These are phyloP conservation scores for Semnornis frantzii DNA, from an alignment of 2,113 vertebrate species.

Conservation along the genomic window DNA sequence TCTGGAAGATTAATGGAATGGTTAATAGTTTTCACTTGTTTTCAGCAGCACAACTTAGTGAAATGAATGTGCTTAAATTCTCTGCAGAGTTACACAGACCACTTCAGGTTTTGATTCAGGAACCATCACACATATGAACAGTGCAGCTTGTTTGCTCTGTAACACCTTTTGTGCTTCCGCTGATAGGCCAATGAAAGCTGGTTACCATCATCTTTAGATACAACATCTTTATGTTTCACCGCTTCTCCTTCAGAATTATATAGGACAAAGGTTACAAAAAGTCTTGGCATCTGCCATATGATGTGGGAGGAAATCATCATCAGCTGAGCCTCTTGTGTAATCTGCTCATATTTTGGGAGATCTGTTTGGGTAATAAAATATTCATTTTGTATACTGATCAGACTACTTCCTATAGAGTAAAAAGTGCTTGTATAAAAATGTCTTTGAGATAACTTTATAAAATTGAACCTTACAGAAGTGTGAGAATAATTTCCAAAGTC, in stretches of 20 bases:
- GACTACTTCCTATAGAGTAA: not conserved
- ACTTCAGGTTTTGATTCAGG: not conserved
- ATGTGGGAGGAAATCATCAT: not conserved
- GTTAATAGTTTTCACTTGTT: not conserved
- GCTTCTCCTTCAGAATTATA: not conserved
- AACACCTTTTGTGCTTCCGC: not conserved
- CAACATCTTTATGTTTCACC: not conserved
- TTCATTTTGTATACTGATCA: not conserved
- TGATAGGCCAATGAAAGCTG: not conserved
- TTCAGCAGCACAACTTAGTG: not conserved
- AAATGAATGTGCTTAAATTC: not conserved
- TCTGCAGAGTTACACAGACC: not conserved
- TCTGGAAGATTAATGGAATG: not conserved
- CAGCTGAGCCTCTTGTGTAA: constrained; percentile 10
- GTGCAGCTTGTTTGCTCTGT: not conserved
- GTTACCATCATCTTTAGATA: not conserved
- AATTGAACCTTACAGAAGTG: not conserved
- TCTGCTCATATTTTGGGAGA: not conserved
- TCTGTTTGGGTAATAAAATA: not conserved
- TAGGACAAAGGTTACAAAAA: constrained; percentile 40
- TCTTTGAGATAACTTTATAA: not conserved
- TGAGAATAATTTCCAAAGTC: not conserved
- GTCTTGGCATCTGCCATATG: not conserved
- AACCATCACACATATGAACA: accelerated
- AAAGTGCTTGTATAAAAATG: not conserved